Base-by-base conservation (phyloP, 2,797 vertebrate species). In the Balearica regulorum region DNA sequence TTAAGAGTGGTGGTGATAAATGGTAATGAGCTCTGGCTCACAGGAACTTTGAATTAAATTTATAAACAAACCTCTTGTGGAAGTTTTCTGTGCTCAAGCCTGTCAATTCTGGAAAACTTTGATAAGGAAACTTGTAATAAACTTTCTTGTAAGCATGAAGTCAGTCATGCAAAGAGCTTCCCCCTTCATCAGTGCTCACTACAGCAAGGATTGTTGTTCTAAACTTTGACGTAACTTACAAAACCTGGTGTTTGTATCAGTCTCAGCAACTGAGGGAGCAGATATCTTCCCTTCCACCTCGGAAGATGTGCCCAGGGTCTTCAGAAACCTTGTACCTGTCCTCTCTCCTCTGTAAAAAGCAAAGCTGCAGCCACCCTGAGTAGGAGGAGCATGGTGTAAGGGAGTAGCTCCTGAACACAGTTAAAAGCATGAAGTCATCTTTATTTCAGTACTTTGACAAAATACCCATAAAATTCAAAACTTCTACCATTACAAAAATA, bases 401-500 rank as follows among this genome's bases (percentile, higher is more conserved):
- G 64, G 43, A 92, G 39, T 1, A 0, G 41, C 62, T 68, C 48
- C 69, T 60, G 58, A 91, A 73, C 73, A 83, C 29, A 54, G 87
- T 98, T 98, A 98, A 99, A 99, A 99, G 98, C 98, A 98, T 98
- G 98, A 98, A 98, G 97, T 99, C 96, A 96, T 99, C 98, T 99
- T 99, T 99, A 99, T 99, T 99, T 98, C 97, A 98, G 98, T 98
- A 99, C 98, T 98, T 99, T 99, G 99, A 99, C 98, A 99, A 99
- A 99, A 99, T 99, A 99, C 98, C 99, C 99, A 98, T 98, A 99
- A 99, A 99, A 99, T 99, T 98, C 99, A 98, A 99, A 99, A 99
- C 98, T 98, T 98, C 99, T 99, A 99, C 98, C 98, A 97, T 99
- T 99, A 99, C 98, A 99, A 99, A 99, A 99, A 99, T 99, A 99